These are phyloP conservation scores for Sorex fumeus DNA, from an alignment of 2,113 vertebrate genomes.

Conservation along the genomic window DNA sequence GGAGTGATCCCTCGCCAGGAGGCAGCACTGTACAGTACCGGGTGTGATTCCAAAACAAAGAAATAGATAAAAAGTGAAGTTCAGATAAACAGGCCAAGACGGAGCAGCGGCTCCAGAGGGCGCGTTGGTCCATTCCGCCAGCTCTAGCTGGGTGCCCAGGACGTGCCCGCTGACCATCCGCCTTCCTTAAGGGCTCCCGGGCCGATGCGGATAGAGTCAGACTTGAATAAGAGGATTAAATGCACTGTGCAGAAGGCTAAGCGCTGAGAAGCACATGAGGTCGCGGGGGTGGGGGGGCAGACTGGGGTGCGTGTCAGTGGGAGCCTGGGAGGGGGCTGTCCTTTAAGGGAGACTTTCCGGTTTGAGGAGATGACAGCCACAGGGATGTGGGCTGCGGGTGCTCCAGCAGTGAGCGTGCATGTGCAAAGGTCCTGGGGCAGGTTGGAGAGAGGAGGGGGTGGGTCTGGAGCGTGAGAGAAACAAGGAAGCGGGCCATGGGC, in stretches of 20 bases:
- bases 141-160: not conserved
- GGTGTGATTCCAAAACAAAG: too few relatives aligned
- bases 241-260: too few relatives aligned
- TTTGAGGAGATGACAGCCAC: not conserved
- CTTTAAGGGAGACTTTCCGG: not conserved
- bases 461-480: not conserved
- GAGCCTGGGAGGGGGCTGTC: not conserved
- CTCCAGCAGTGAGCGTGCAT: not conserved
- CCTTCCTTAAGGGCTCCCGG: not conserved
- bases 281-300: too few relatives aligned
- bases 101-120: too few relatives aligned
- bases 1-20: too few relatives aligned
- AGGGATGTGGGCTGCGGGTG: not conserved
- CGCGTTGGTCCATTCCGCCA: not conserved
- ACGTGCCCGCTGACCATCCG: not conserved
- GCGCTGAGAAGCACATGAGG: too few relatives aligned
- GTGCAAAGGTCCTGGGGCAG: conserved; percentile 61
- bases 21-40: too few relatives aligned
- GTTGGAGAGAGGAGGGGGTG: too few relatives aligned
- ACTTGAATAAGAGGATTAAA: too few relatives aligned
- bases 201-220: not conserved
- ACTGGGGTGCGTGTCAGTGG: not conserved
- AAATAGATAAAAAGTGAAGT: too few relatives aligned
- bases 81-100: too few relatives aligned
- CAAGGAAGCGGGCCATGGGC: not conserved